Evolutionary conservation across 2,797 vertebrate genomes (phyloP).

Genomic region (Tinamus major): DNA sequence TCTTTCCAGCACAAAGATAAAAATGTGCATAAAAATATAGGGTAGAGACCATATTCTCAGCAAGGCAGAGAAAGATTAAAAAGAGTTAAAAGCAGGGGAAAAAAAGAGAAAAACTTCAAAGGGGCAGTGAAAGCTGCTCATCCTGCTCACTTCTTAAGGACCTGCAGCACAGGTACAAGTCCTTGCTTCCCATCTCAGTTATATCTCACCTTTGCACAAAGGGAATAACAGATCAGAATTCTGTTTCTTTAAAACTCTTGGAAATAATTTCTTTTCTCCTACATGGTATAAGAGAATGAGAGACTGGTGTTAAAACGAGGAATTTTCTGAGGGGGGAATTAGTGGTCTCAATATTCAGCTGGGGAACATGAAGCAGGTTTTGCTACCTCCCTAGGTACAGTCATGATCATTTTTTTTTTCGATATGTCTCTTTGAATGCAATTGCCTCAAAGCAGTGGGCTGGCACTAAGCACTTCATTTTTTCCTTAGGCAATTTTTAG

Average conservation of each 20-base stretch:
- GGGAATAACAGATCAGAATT: background rate
- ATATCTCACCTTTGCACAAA: background rate
- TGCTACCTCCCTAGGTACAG: background rate
- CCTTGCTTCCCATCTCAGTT: background rate
- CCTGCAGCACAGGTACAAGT: background rate
- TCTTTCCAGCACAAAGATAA: background rate
- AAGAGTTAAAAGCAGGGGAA: background rate
- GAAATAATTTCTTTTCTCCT: background rate
- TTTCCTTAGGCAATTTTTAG: background rate
- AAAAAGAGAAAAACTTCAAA: background rate
- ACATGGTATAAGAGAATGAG: background rate
- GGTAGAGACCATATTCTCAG: background rate
- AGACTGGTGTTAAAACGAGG: background rate
- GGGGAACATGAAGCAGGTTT: background rate
- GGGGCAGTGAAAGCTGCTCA: background rate
- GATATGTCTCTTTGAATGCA: background rate
- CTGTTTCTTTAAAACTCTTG: background rate
- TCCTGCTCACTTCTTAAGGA: background rate
- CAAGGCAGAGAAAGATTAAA: background rate
- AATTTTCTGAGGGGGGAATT: background rate
- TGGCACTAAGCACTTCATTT: background rate
- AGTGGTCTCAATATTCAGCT: background rate
- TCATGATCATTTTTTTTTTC: background rate
- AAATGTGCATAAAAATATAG: background rate
- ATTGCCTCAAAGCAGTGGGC: background rate